These are phyloP conservation scores for Heterocephalus glaber DNA, from an alignment of 2,113 vertebrate species.

Conservation along the genomic window DNA sequence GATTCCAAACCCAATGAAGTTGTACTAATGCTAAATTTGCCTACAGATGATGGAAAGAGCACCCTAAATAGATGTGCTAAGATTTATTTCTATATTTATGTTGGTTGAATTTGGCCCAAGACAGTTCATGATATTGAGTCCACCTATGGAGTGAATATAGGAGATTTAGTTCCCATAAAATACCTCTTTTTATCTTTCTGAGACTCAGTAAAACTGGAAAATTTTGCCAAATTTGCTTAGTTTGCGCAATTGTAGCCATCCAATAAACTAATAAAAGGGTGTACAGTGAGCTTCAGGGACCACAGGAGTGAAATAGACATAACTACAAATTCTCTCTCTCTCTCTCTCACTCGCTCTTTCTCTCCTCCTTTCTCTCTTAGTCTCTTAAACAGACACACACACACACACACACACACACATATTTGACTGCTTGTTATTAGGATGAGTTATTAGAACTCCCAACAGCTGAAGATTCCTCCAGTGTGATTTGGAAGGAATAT, in stretches of 20 bases:
- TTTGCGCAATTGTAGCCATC: background rate
- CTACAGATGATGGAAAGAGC: background rate
- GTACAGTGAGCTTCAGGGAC: background rate
- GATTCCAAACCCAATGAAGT: background rate
- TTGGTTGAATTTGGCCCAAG: slow-evolving; percentile 17
- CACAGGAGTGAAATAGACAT: rapidly evolving
- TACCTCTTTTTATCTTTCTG: slow-evolving; percentile 25
- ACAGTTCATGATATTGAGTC: background rate
- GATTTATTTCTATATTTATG: slow-evolving; percentile 59
- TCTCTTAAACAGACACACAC: background rate
- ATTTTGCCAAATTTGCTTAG: slow-evolving; percentile 30
- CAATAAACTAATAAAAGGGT: background rate
- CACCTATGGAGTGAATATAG: rapidly evolving
- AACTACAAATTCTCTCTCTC: background rate
- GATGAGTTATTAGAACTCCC: background rate
- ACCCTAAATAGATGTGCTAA: background rate
- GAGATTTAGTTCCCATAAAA: background rate
- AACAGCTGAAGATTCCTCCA: background rate
- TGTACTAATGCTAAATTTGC: slow-evolving; percentile 6
- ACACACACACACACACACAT: background rate
- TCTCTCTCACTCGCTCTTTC: background rate
- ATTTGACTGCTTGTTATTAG: background rate
- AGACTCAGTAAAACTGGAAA: slow-evolving; percentile 12
- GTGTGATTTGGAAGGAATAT: background rate
- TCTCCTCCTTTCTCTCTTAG: no score